A percentile compares a stretch with the other conserved stretches of the same genome.
Conservation (phyloP, 2,888 invertebrate species). For the Euspilapteryx auroguttella region DNA sequence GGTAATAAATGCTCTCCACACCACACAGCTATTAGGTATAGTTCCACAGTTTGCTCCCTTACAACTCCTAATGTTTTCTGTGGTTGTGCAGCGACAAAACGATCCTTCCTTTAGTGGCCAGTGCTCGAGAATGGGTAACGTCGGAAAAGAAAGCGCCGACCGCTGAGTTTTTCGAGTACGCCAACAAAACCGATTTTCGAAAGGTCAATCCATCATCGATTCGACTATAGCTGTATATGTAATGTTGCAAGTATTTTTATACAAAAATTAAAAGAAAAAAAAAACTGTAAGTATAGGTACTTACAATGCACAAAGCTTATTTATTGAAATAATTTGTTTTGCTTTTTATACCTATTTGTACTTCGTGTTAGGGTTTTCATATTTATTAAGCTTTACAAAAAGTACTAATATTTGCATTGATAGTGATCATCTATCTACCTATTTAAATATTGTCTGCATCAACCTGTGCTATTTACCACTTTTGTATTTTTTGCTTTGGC, state of each 20-base stretch:
- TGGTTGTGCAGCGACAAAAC: slow-evolving; percentile 47
- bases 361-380: too few relatives aligned
- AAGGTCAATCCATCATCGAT: slow-evolving; percentile 21
- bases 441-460: slow-evolving; percentile 10
- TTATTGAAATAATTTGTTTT: too few relatives aligned
- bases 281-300: not conserved
- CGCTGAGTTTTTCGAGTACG: slow-evolving; percentile 28
- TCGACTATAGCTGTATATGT: not conserved
- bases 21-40: too few relatives aligned
- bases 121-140: slow-evolving; percentile 48
- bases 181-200: slow-evolving; percentile 26
- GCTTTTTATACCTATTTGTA: too few relatives aligned
- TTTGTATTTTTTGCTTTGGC: slow-evolving; percentile 48
- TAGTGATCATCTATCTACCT: too few relatives aligned
- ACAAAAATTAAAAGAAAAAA: slow-evolving; percentile 14
- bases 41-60: too few relatives aligned
- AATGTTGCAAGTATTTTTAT: slow-evolving; percentile 13
- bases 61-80: slow-evolving; percentile 26
- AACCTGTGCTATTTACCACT: slow-evolving; percentile 35
- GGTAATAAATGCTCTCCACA: too few relatives aligned
- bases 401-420: too few relatives aligned
- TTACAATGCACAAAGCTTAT: not conserved
- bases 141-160: slow-evolving; percentile 20
- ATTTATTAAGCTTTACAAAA: too few relatives aligned
- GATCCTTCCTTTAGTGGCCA: slow-evolving; percentile 46